These are phyloP conservation scores for Caenorhabditis zanzibari DNA, from an alignment of 2,888 invertebrate species.

Conservation along the genomic window DNA sequence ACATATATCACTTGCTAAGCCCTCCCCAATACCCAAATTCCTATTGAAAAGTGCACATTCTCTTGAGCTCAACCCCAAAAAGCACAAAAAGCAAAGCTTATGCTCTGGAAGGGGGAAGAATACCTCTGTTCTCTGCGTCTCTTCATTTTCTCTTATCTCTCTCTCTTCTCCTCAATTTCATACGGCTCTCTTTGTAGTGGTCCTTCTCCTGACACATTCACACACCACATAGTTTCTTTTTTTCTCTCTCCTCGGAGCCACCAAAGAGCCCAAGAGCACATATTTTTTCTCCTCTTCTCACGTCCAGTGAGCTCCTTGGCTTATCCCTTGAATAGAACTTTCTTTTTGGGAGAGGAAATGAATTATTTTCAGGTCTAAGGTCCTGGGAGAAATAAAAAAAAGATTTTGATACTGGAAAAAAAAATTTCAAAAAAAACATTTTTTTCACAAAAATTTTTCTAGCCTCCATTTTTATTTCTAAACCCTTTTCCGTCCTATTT, in stretches of 20 bases:
- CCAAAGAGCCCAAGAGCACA: background rate
- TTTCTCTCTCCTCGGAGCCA: background rate
- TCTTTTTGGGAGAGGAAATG: too few relatives aligned
- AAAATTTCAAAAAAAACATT: too few relatives aligned
- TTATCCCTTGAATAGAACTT: background rate
- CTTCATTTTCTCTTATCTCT: background rate
- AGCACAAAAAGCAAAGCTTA: slow-evolving; percentile 27
- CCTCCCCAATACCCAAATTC: background rate
- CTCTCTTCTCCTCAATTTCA: slow-evolving; percentile 27
- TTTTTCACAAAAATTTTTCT: too few relatives aligned
- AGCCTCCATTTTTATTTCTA: too few relatives aligned
- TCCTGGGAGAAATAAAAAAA: too few relatives aligned
- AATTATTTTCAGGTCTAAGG: too few relatives aligned
- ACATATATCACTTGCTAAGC: background rate
- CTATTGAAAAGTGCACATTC: slow-evolving; percentile 15
- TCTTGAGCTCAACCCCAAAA: background rate
- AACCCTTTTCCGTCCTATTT: background rate
- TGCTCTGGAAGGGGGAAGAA: background rate
- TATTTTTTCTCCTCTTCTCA: slow-evolving; percentile 2
- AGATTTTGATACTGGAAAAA: too few relatives aligned
- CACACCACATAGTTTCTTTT: slow-evolving; percentile 40
- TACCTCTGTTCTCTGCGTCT: background rate
- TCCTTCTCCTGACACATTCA: slow-evolving; percentile 26
- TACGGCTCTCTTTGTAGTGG: slow-evolving; percentile 46
- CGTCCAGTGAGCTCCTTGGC: background rate